Conservation (phyloP, 2,888 invertebrate genomes). For the Cylindroiulus punctatus region DNA sequence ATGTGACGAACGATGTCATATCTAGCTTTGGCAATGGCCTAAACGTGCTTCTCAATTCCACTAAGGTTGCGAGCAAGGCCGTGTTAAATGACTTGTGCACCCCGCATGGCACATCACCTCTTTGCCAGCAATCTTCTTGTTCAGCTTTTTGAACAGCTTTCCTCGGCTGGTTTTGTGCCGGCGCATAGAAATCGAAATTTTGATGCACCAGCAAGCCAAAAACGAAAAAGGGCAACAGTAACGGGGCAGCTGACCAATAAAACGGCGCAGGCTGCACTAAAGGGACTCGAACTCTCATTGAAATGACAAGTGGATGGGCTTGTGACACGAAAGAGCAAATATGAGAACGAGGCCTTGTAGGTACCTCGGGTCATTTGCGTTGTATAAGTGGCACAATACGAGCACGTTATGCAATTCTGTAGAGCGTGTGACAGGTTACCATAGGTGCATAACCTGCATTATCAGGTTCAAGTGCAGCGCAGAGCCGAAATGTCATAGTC, state of each 20-base stretch:
- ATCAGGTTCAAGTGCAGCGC: too few relatives aligned
- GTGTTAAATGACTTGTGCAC: constrained; percentile 41
- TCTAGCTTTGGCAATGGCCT: neutral
- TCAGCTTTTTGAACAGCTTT: constrained; percentile 33
- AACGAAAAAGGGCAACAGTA: constrained; percentile 37
- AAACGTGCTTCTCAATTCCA: constrained; percentile 33
- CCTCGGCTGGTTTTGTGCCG: neutral
- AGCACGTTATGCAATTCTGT: neutral
- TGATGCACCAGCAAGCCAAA: constrained; percentile 31
- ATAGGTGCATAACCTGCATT: too few relatives aligned
- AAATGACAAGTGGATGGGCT: neutral
- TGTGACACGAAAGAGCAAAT: neutral
- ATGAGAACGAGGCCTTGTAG: neutral
- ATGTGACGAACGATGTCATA: neutral
- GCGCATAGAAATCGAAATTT: constrained; percentile 35
- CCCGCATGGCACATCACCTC: constrained; percentile 37
- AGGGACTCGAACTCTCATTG: neutral
- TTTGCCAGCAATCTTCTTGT: neutral
- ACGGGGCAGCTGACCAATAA: constrained; percentile 15
- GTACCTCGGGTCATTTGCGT: neutral
- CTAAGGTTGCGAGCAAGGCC: constrained; percentile 34
- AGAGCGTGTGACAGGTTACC: neutral
- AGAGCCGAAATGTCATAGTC: too few relatives aligned
- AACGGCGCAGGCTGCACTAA: neutral
- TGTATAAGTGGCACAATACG: neutral